These are phyloP conservation scores for Idaea straminata DNA, from an alignment of 2,888 invertebrate genomes.

Conservation along the genomic window DNA sequence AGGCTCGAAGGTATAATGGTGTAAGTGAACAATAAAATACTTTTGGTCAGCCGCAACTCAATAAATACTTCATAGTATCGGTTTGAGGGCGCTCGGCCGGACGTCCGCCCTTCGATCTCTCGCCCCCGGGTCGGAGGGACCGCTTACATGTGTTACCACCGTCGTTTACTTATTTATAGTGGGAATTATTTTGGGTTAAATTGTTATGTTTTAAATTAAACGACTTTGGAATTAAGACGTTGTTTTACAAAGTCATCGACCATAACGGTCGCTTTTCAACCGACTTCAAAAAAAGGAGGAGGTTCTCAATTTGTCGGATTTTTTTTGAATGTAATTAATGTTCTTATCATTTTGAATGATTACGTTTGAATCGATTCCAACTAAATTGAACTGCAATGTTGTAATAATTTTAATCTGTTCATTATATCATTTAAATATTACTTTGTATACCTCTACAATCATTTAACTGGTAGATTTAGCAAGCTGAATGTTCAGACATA, in stretches of 20 bases:
- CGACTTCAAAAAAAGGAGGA: no score
- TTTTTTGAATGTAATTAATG: no score
- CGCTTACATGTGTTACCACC: constrained; percentile 51
- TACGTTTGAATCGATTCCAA: not conserved
- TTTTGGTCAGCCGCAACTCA: constrained; percentile 76
- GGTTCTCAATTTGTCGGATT: no score
- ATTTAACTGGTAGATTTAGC: no score
- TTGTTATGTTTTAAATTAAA: constrained; percentile 20
- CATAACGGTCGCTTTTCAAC: not conserved
- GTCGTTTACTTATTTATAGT: constrained; percentile 50
- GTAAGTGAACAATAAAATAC: constrained; percentile 74
- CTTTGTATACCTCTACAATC: no score
- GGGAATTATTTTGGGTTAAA: constrained; percentile 29
- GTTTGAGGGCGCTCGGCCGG: constrained; percentile 72
- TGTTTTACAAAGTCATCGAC: not conserved
- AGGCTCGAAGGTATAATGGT: constrained; percentile 58
- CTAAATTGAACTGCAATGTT: not conserved
- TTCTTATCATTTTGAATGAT: not conserved
- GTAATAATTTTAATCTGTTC: not conserved
- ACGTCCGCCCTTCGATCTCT: constrained; percentile 73
- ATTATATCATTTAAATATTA: no score
- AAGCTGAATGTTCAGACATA: no score
- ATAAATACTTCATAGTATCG: constrained; percentile 80
- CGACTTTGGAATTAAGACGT: not conserved
- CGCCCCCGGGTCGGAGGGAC: constrained; percentile 53